A percentile compares a stretch with the other conserved stretches of the same genome.
Conservation (phyloP, 2,113 vertebrate genomes). For the Ophthalmolycus amberensis region DNA sequence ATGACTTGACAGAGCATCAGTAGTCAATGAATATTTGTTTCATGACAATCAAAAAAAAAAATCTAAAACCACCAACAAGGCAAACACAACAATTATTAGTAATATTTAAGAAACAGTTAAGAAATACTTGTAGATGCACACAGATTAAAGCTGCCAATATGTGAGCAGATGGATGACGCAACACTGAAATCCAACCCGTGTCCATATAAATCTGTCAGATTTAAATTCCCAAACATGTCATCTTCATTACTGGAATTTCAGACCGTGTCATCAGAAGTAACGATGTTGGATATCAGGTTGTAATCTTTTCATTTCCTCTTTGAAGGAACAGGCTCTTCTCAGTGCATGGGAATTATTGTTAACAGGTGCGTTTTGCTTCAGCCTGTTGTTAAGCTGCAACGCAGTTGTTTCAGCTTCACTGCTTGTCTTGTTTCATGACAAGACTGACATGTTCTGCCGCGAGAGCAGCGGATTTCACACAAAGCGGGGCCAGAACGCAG, state of each 20-base stretch:
- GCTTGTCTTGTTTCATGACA: not conserved
- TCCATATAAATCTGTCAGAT: not conserved
- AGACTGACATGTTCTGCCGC: not conserved
- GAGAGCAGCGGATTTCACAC: slow-evolving; percentile 18
- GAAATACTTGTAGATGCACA: not conserved
- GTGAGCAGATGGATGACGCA: not conserved
- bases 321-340: slow-evolving; percentile 7
- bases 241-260: slow-evolving; percentile 11
- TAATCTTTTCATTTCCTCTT: slow-evolving; percentile 6
- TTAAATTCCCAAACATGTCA: slow-evolving; percentile 8
- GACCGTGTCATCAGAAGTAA: slow-evolving; percentile 10
- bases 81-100: not conserved
- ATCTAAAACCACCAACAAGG: not conserved
- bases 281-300: slow-evolving; percentile 7
- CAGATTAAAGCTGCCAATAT: not conserved
- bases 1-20: not conserved
- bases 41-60: not conserved
- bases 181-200: not conserved
- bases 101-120: not conserved
- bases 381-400: not conserved
- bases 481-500: not conserved
- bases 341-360: slow-evolving; percentile 12
- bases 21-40: not conserved
- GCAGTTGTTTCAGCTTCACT: slow-evolving; percentile 14
- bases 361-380: slow-evolving; percentile 15